Base-by-base conservation (phyloP, 2,113 vertebrate genomes). In the Hippoglossus stenolepis region DNA sequence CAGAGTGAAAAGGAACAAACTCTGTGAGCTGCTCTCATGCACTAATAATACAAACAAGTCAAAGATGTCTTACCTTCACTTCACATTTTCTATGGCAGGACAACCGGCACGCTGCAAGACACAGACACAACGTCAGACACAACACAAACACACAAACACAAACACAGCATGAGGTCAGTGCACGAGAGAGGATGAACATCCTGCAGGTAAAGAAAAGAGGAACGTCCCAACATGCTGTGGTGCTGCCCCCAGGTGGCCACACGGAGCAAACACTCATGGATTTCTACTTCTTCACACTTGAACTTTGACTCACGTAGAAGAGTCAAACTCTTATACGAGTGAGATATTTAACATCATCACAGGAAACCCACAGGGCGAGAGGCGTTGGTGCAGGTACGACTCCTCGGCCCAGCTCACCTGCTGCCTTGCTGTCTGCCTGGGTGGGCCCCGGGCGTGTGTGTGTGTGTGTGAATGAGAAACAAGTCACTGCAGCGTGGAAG, bases 1-100 rank as follows among this genome's bases (percentile, higher is more conserved):
- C 31, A 35, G 2, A 38, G 35, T 38, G 7, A 38, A 10, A 38
- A 38, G 2, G 35, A 2, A 38, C 2, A 10, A 10, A 38, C 28
- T 28, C 28, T 28, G 28, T 28, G 28, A 24, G 28, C 5, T 5
- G 28, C 5, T 5, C 40, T 43, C 40, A 2, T 43, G 11, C 40
- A 43, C 40, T 11, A 4, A 20, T 20, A 3, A 57, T 47, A 35
- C 28, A 14, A 40, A 23, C 11, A 6, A 26, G 26, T 20, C 14
- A 54, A 67, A 63, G n/a, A 71, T 11, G 4, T 84, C 95, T 96
- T 96, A 96, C 96, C 96, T 96, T 96, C 60, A 92, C 94, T 93
- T 96, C 96, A 93, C 96, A 96, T 93, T 96, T 96, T 91, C 91
- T 95, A 93, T 96, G 96, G 90, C 94, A 95, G 85, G 94, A 95